These are phyloP conservation scores for Catharus bicknelli DNA, from an alignment of 2,113 vertebrate genomes.

Conservation along the genomic window DNA sequence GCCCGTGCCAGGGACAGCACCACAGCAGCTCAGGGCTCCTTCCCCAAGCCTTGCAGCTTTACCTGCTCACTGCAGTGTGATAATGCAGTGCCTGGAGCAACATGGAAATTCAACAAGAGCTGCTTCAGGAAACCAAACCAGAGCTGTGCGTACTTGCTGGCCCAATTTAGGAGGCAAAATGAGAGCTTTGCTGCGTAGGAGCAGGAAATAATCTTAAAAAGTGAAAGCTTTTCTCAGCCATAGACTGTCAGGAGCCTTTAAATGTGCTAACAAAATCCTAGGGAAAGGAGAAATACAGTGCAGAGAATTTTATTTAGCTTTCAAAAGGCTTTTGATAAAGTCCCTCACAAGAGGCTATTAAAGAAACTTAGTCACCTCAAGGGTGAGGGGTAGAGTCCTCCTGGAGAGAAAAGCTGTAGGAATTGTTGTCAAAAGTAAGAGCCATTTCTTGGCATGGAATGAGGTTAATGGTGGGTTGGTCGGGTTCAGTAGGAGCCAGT, in stretches of 20 bases:
- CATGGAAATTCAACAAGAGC: background rate
- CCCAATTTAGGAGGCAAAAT: conserved; percentile 28
- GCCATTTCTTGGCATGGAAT: background rate
- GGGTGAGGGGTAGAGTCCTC: conserved; percentile 17
- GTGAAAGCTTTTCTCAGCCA: conserved; percentile 27
- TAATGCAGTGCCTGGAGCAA: background rate
- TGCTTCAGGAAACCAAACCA: conserved; percentile 1
- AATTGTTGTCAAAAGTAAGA: conserved; percentile 28
- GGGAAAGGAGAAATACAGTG: conserved; percentile 6
- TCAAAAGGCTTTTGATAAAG: conserved; percentile 56
- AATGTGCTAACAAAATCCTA: conserved; percentile 36
- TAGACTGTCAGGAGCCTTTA: conserved; percentile 47
- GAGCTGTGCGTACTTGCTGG: background rate
- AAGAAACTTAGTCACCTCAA: conserved; percentile 24
- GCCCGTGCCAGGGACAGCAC: rapidly evolving
- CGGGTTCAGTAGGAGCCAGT: background rate
- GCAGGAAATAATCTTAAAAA: conserved; percentile 55
- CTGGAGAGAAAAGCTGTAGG: background rate
- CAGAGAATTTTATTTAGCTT: conserved; percentile 43
- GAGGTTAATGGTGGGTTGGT: conserved; percentile 35
- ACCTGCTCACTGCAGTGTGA: background rate
- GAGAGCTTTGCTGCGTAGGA: conserved; percentile 28
- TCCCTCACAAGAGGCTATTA: conserved; percentile 21
- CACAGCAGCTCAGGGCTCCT: background rate
- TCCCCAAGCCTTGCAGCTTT: background rate